Base-by-base conservation (phyloP, 1,140 invertebrate species). In the Ephestia elutella region DNA sequence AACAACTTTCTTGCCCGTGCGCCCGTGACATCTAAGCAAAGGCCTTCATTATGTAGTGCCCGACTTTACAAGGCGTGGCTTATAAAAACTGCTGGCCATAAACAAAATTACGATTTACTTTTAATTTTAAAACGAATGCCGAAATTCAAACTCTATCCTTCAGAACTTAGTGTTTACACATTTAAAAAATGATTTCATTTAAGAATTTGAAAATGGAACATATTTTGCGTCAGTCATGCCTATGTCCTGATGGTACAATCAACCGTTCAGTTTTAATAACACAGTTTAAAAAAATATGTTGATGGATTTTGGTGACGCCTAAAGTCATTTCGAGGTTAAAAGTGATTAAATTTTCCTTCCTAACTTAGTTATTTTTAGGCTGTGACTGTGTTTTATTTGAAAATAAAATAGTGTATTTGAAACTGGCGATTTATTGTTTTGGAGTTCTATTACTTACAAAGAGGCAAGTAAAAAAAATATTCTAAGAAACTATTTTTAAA, bases 1-100 rank as follows among this genome's bases (percentile, higher is more conserved):
- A 72, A 71, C 56, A 59, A 68, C 66, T 78, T 77, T 72, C 69
- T 67, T 44, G 63, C 20, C 53, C 59, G 61, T 58, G 38, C 1
- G 38, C 13, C 38, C 67, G 67, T 72, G 77, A 80, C 77, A 80
- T 75, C 66, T 71, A 75, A 72, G 60, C 70, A 44, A 69, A 80
- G 64, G 69, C 67, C 51, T 65, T 74, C 75, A 78, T 80, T 77
- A 74, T 65, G 55, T 53, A 59, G 65, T 65, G 60, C 58, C 62
- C 65, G 65, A 69, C 73, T 62, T 63, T 66, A 63, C 55, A 51
- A 56, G 69, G 70, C 65, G 66, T 62, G 56, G 65, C 49, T 59
- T 56, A 49, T 55, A 61, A 68, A 75, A 75, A 68, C 62, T 62
- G 15, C 54, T 58, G 5, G 19, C 19, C 19, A n/a, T 53, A 20